Evolutionary conservation across 2,888 invertebrate species (phyloP).

Genomic region (Petrophora chlorosata): DNA sequence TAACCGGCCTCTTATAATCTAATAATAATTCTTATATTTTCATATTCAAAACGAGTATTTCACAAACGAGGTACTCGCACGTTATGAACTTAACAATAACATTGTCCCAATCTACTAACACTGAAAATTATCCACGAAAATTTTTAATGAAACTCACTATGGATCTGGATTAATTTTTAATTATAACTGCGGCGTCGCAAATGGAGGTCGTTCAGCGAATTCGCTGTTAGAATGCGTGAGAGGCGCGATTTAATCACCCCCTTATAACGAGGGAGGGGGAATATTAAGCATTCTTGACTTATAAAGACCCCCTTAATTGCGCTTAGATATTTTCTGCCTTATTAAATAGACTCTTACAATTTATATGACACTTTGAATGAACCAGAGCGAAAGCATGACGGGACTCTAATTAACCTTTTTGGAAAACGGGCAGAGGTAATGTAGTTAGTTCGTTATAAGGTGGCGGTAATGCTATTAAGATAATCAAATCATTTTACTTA

Average conservation of each 20-base stretch:
- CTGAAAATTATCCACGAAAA: slow-evolving; percentile 16
- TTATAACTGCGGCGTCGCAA: slow-evolving; percentile 72
- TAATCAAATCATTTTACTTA: slow-evolving; percentile 19
- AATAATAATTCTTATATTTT: too few species aligned
- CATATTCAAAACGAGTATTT: background rate
- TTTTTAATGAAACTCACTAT: slow-evolving; percentile 45
- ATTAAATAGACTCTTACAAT: slow-evolving; percentile 65
- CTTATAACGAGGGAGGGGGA: slow-evolving; percentile 69
- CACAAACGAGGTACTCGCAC: background rate
- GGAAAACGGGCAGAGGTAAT: slow-evolving; percentile 9
- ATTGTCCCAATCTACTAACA: slow-evolving; percentile 1
- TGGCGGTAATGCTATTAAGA: slow-evolving; percentile 14
- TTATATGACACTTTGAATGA: slow-evolving; percentile 53
- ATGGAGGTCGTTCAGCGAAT: slow-evolving; percentile 56
- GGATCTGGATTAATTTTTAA: slow-evolving; percentile 74
- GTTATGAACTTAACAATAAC: slow-evolving; percentile 8
- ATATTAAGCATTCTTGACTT: slow-evolving; percentile 75
- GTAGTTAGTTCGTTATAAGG: slow-evolving; percentile 16
- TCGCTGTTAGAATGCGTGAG: slow-evolving; percentile 68
- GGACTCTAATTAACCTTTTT: slow-evolving; percentile 39
- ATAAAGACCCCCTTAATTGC: slow-evolving; percentile 72
- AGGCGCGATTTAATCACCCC: slow-evolving; percentile 74
- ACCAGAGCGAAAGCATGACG: slow-evolving; percentile 49
- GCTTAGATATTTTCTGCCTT: slow-evolving; percentile 70
- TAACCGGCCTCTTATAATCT: too few species aligned